These are phyloP conservation scores for Nymphalis polychloros DNA, from an alignment of 2,888 invertebrate genomes.

Conservation along the genomic window DNA sequence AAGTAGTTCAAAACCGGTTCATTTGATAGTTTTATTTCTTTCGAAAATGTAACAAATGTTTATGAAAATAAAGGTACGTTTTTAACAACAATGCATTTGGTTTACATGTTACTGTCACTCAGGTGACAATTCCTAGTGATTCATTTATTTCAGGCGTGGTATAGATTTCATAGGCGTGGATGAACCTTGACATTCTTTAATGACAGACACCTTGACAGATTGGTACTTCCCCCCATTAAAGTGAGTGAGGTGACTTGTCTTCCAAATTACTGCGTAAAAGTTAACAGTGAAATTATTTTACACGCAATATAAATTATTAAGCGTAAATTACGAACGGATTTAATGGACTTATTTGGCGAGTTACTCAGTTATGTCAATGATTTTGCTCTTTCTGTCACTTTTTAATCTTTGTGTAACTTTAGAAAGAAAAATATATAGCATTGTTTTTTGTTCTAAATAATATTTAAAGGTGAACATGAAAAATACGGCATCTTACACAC, in stretches of 20 bases:
- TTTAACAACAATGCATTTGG: neutral
- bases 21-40: too few species aligned
- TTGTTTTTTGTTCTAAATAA: too few species aligned
- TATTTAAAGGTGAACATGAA: too few species aligned
- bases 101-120: neutral
- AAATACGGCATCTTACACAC: too few species aligned
- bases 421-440: too few species aligned
- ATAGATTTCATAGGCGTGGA: conserved; percentile 28
- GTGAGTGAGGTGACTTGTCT: neutral
- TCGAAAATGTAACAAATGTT: too few species aligned
- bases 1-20: too few species aligned
- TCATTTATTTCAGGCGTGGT: conserved; percentile 11
- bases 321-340: too few species aligned
- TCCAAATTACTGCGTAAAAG: neutral
- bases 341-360: too few species aligned
- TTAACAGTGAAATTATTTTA: neutral
- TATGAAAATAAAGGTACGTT: neutral
- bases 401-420: too few species aligned
- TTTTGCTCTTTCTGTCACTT: too few species aligned
- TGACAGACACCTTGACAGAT: conserved; percentile 27
- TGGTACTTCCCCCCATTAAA: conserved; percentile 23
- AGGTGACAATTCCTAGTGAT: conserved; percentile 7
- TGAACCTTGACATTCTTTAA: conserved; percentile 37
- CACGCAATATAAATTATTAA: neutral
- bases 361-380: too few species aligned